These are phyloP conservation scores for Aspidiotus destructor DNA, from an alignment of 2,888 invertebrate species.

Conservation along the genomic window DNA sequence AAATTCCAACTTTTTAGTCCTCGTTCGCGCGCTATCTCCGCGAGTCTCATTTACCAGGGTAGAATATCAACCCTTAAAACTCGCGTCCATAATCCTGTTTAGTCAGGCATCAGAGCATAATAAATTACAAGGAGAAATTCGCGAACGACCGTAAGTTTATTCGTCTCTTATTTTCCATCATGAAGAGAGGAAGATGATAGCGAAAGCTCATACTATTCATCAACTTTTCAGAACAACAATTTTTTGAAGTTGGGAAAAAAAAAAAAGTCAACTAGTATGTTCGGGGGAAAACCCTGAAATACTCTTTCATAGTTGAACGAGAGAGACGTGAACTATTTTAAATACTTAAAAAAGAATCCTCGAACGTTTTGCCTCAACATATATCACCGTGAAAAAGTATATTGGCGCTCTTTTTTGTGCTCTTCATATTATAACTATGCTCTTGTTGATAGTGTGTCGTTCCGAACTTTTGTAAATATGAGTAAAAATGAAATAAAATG, in stretches of 20 bases:
- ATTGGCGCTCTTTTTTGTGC: too few relatives aligned
- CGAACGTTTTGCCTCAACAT: too few relatives aligned
- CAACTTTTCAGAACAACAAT: not conserved
- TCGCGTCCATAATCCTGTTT: slow-evolving; percentile 27
- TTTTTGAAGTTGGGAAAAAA: not conserved
- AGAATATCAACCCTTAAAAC: slow-evolving; percentile 26
- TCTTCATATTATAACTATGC: too few relatives aligned
- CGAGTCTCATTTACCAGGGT: slow-evolving; percentile 22
- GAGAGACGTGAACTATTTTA: too few relatives aligned
- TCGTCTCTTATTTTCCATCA: slow-evolving; percentile 12
- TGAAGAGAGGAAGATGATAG: not conserved
- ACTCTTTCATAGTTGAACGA: not conserved
- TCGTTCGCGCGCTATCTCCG: slow-evolving; percentile 17
- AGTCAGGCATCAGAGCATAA: slow-evolving; percentile 26
- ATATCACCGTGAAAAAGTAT: too few relatives aligned
- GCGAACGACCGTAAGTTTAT: slow-evolving; percentile 23
- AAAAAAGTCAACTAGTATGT: not conserved
- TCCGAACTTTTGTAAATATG: too few relatives aligned
- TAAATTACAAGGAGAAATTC: slow-evolving; percentile 26
- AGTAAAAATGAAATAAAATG: too few relatives aligned
- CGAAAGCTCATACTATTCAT: slow-evolving; percentile 16
- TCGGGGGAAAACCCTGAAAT: not conserved
- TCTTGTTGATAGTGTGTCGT: too few relatives aligned
- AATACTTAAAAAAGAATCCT: too few relatives aligned
- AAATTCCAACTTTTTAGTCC: slow-evolving; percentile 27